Evolutionary conservation across 2,888 invertebrate genomes (phyloP), one percentile per base, ranked within the genome.

Genomic region (Gonocerus acuteangulatus): DNA sequence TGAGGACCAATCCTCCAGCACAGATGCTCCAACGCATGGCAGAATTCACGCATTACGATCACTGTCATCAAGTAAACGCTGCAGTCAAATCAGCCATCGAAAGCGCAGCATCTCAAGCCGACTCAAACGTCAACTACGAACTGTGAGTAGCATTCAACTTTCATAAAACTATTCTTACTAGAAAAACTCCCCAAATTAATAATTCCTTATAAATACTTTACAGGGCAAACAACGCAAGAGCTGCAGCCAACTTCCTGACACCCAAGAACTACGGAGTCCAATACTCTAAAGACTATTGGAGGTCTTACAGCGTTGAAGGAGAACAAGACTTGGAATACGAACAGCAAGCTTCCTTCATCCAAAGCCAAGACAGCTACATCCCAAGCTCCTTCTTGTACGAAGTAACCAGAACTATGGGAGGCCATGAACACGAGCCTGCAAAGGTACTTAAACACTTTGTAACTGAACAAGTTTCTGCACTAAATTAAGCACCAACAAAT

Each of bases 1-100:
- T 85, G 75, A 77, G 75, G 68, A 77, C 81, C n/a, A 74, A 76
- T 42, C 86, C 86, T 27, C 78, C 82, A 7, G 73, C 77, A 18
- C 75, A 75, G 13, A 82, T 86, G 79, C 79, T 87, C 70, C 82
- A 84, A 74, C 77, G 80, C 27, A 84, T 87, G 82, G 87, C 87
- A 21, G 76, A 80, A 69, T 80, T 80, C 74, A 86, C 85, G 6
- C 78, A 84, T 66, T 52, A n/a, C n/a, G 87, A 87, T 69, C 76
- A 76, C 18, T 82, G 79, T 71, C 73, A 79, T 51, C 79, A 85
- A 42, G 85, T 87, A 1, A 82, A 82, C 65, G 77, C 84, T 61
- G 81, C 79, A 16, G 79, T 86, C 9, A 83, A 82, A 70, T 78
- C 81, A 16, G 75, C 76, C 13, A 83, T 87, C 61, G 62, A 64